These are phyloP conservation scores for Eriocheir sinensis DNA, from an alignment of 1,140 invertebrate genomes.

Conservation along the genomic window DNA sequence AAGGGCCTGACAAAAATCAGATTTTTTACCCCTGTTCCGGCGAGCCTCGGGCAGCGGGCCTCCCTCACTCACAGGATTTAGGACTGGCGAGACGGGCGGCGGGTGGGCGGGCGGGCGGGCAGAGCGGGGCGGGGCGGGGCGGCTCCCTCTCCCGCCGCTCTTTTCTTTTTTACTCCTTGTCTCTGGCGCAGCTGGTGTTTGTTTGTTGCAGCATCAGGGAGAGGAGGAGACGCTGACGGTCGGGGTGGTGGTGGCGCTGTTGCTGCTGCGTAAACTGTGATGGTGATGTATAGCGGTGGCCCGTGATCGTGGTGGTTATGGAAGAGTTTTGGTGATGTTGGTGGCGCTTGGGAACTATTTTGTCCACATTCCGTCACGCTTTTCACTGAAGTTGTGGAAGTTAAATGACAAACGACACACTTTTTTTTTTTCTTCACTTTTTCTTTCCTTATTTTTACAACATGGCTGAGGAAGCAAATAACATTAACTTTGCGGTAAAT, in stretches of 20 bases:
- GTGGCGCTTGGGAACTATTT: neutral
- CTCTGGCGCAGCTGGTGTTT: slow-evolving; percentile 11
- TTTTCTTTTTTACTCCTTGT: slow-evolving; percentile 17
- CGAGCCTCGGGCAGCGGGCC: slow-evolving; percentile 35
- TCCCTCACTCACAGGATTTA: slow-evolving; percentile 7
- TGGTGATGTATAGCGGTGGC: neutral
- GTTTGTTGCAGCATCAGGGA: slow-evolving; percentile 21
- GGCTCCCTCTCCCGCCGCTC: neutral
- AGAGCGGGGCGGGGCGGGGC: neutral
- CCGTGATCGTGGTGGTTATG: too few relatives aligned
- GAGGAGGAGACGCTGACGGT: too few relatives aligned
- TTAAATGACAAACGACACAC: neutral
- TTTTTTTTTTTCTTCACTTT: too few relatives aligned
- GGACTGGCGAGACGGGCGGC: slow-evolving; percentile 4
- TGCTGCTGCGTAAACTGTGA: too few relatives aligned
- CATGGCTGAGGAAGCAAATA: neutral
- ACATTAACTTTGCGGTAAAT: neutral
- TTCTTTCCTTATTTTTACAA: too few relatives aligned
- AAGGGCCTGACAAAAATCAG: slow-evolving; percentile 29
- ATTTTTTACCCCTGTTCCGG: slow-evolving; percentile 46
- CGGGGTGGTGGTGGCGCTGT: too few relatives aligned
- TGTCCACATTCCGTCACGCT: neutral
- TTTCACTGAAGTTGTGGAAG: neutral
- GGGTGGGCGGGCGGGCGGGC: neutral
- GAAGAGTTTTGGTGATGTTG: too few relatives aligned